Base-by-base conservation (phyloP, 1,140 invertebrate species). In the Pseudomyrmex sp. region DNA sequence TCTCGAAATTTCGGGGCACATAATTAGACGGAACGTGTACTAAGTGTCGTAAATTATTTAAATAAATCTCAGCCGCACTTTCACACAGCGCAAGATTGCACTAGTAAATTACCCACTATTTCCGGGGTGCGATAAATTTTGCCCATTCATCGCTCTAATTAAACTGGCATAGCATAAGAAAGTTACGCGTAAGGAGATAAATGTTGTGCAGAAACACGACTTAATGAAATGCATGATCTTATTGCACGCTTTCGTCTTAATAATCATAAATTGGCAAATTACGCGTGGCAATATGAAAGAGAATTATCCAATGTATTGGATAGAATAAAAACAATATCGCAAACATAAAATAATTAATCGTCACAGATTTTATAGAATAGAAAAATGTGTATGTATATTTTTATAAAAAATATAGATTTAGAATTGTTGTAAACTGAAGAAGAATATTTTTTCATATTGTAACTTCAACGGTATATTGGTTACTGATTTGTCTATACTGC, bases 151-250 rank as follows among this genome's bases (percentile, higher is more conserved):
- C 62, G 74, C 18, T 54, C 48, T 77, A 77, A 77, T 77, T 66
- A 77, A 77, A 77, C 62, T 68, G 26, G 74, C 74, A 73, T 73
- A 72, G 69, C 50, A 50, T 76, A 77, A 77, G 74, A 77, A 77
- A 77, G 62, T 77, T 76, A 54, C 61, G 62, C 62, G 23, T 66
- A 68, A 77, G 23, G 48, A 77, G 62, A 77, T 77, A 77, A 77
- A 77, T 77, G 62, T 76, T 68, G 62, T 66, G 26, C 48, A 56
- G 62, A 66, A 77, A 35, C 74, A 68, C 48, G 13, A 26, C 35
- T 68, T 52, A 77, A 77, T 62, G 68, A 77, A 77, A 77, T 77
- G 54, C 62, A 23, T 44, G n/a, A 76, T 54, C 61, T 68, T 77
- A 68, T 77, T 77, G 35, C 35, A 77, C 48, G 48, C 35, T 23